A percentile compares a stretch with the other conserved stretches of the same genome.
Evolutionary conservation across 2,113 vertebrate genomes (phyloP).

Genomic region (Prochilodus magdalenae): DNA sequence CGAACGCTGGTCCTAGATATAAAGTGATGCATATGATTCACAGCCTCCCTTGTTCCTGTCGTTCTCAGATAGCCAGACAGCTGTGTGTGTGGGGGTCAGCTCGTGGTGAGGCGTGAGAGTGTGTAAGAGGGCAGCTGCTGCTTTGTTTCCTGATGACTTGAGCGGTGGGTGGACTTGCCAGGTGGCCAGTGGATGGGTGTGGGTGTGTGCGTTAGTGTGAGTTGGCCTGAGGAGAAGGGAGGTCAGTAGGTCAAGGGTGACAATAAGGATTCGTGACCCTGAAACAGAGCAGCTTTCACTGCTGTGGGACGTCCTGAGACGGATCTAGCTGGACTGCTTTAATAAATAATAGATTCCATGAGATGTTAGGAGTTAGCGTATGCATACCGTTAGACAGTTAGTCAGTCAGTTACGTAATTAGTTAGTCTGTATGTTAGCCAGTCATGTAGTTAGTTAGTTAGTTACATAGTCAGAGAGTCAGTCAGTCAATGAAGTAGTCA

Average conservation of each 20-base stretch:
- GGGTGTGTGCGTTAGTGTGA: slow-evolving; percentile 3
- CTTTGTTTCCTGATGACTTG: slow-evolving; percentile 53
- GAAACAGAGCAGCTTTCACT: slow-evolving; percentile 15
- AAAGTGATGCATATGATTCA: no score
- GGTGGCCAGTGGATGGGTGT: slow-evolving; percentile 45
- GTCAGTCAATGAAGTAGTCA: no score
- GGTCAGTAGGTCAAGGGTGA: slow-evolving; percentile 35
- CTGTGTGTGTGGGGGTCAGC: slow-evolving; percentile 26
- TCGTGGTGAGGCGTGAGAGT: slow-evolving; percentile 24
- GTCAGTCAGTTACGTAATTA: no score
- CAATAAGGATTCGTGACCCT: slow-evolving; percentile 49
- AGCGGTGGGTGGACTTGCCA: slow-evolving; percentile 45
- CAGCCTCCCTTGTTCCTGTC: not conserved
- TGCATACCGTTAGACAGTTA: no score
- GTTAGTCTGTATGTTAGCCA: no score
- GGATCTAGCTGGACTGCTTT: not conserved
- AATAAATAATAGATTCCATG: no score
- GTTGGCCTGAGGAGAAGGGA: slow-evolving; percentile 17
- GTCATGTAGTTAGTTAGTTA: no score
- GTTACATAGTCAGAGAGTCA: no score
- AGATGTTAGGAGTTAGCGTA: no score
- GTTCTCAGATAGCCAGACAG: not conserved
- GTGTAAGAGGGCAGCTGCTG: slow-evolving; percentile 47
- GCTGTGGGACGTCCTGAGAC: slow-evolving; percentile 9
- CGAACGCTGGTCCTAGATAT: not conserved